These are phyloP conservation scores for Taeniopygia guttata DNA, from an alignment of 2,797 vertebrate species.

Conservation along the genomic window DNA sequence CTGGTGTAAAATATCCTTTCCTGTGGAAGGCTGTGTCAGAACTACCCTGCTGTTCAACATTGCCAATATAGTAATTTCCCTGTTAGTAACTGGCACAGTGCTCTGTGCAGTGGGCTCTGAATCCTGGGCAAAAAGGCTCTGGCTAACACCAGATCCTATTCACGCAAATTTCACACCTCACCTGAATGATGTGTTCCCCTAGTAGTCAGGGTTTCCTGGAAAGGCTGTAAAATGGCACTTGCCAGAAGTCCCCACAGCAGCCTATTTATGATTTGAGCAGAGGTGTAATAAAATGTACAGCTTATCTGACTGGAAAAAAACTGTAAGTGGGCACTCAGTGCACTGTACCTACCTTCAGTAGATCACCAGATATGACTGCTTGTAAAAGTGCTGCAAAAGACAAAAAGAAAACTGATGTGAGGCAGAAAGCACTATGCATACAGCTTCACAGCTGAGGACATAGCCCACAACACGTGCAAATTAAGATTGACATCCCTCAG, in stretches of 20 bases:
- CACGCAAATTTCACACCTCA: slow-evolving; percentile 12
- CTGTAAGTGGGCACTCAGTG: background rate
- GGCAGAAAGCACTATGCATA: background rate
- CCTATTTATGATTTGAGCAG: background rate
- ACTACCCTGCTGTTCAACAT: background rate
- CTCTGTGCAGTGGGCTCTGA: background rate
- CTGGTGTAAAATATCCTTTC: background rate
- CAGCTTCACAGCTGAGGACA: background rate
- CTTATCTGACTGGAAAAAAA: slow-evolving; percentile 12
- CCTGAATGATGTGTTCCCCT: background rate
- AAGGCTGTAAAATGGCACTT: slow-evolving; percentile 15
- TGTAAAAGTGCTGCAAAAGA: slow-evolving; percentile 79
- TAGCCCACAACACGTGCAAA: background rate
- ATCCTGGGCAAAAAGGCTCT: background rate
- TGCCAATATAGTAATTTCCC: background rate
- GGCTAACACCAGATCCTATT: slow-evolving; percentile 37
- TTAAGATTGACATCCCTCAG: background rate
- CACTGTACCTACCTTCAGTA: slow-evolving; percentile 76
- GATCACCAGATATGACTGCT: slow-evolving; percentile 78
- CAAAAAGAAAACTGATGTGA: slow-evolving; percentile 58
- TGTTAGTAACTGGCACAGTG: background rate
- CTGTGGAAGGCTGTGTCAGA: background rate
- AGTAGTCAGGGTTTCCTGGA: slow-evolving; percentile 26
- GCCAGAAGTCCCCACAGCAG: slow-evolving; percentile 4
- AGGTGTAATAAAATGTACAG: background rate